These are phyloP conservation scores for Rotaria macrura DNA, from an alignment of 2,888 invertebrate species.

Conservation along the genomic window DNA sequence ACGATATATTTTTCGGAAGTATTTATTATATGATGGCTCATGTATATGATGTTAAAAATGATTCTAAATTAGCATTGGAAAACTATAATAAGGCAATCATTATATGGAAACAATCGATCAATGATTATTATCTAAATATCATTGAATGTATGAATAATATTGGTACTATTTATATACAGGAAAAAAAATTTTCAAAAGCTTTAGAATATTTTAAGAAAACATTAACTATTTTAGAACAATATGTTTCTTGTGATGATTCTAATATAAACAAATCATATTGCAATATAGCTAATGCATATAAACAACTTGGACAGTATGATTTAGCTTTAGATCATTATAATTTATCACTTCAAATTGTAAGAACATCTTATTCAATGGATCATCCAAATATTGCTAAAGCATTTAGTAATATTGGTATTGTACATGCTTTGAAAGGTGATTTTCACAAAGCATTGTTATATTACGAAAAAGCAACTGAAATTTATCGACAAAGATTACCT, in stretches of 20 bases:
- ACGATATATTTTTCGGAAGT: not conserved
- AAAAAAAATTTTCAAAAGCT: not conserved
- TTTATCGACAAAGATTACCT: not conserved
- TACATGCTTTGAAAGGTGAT: not conserved
- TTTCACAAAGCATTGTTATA: not conserved
- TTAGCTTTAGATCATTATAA: not conserved
- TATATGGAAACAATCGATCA: not conserved
- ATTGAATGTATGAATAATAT: not conserved
- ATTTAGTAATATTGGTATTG: not conserved
- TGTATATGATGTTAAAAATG: not conserved
- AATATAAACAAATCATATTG: not conserved
- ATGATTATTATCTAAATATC: not conserved
- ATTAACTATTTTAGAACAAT: not conserved
- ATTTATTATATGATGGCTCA: not conserved
- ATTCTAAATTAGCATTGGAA: not conserved
- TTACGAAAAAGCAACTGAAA: not conserved
- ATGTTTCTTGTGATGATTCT: not conserved
- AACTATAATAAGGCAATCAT: not conserved
- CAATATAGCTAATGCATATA: not conserved
- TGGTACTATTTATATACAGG: not conserved
- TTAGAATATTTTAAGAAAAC: not conserved
- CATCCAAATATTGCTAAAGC: not conserved
- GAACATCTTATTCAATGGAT: not conserved
- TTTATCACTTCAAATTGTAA: not conserved
- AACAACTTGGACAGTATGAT: not conserved